Base-by-base conservation (phyloP, 2,113 vertebrate genomes). In the Chelonoidis abingdonii region DNA sequence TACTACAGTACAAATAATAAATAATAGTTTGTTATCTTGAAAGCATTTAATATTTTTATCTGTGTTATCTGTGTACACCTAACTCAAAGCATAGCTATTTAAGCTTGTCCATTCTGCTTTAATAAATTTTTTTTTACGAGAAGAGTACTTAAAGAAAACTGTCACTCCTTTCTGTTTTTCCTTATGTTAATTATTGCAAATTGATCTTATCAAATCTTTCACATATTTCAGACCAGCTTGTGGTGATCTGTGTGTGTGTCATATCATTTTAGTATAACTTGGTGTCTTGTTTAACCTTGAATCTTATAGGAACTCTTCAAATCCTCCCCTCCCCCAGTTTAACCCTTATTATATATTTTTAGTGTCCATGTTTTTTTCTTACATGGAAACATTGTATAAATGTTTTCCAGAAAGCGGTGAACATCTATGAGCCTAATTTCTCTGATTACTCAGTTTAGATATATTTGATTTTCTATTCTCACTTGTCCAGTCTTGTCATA, bases 1-100 rank as follows among this genome's bases (percentile, higher is more conserved):
- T 16, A 4, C 31, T 25, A 3, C 31, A 47, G 50, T 10, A 8
- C 41, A 7, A 1, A 44, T 25, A n/a, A 25, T 38, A 7, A 1
- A 44, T 25, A n/a, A 25, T 38, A 1, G 11, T 27, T 0, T 2
- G 5, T 5, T 41, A 29, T 3, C 0, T 13, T 1, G 1, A 1
- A 6, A 5, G 57, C 29, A 59, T 59, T 59, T 59, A 11, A 29
- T 59, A 59, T 29, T 3, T 0, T 1, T 11, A 0, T 59, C 0
- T 5, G 0, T 10, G 1, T 5, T 50, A 5, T 1, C 0, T 10
- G 10, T n/a, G 10, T 44, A 10, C 52, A 1, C 4, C 19, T 50
- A 41, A 53, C 35, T 10, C 6, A 29, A 17, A 2, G 0, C 3
- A 0, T 0, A 6, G 35, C 7, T 80, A 8, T 1, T 31, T 19